Base-by-base conservation (phyloP, 1,140 invertebrate species). In the Monochamus saltuarius region DNA sequence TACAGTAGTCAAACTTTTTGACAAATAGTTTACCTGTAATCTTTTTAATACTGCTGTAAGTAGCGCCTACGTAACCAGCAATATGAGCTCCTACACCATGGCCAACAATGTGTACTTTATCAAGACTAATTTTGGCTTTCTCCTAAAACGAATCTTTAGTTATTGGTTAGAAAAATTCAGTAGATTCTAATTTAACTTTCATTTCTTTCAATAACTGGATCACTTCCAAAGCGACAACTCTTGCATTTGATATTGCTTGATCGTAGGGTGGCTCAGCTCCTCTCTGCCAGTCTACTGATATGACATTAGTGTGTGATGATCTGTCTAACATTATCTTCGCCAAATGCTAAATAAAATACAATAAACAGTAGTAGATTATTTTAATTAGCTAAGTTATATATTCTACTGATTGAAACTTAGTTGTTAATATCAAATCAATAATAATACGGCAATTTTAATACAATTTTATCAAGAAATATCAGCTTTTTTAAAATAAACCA, bases 211-310 rank as follows among this genome's bases (percentile, higher is more conserved):
- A 68, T 4, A 84, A 66, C 14, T 68, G 42, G 19, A 77, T 77
- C 7, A 79, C 72, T 66, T 82, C 76, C 11, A 82, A 76, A 7
- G 81, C 83, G 1, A 84, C 83, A n/a, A 84, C 75, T 29, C 82
- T 68, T 3, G 79, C 80, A 67, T 85, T 85, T 9, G 82, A 78
- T 10, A 79, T 74, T 0, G 83, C 82, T 69, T 81, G 80, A 19
- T 76, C 72, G 65, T 82, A 84, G 1, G 80, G 80, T n/a, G 79
- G 75, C 36, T 72, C 69, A 7, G 81, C 78, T 0, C 81, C 82
- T 11, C 64, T 62, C 56, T 72, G 63, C 75, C 75, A 75, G 56
- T 76, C 74, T 1, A 77, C 68, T 8, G 71, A 73, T 11, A 76
- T 62, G 16, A 76, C 56, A 43, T 76, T 77, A 19, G 62, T 43